Evolutionary conservation across 2,888 invertebrate genomes (phyloP), one percentile per base, ranked within the genome.

Genomic region (Orchesellides sinensis): DNA sequence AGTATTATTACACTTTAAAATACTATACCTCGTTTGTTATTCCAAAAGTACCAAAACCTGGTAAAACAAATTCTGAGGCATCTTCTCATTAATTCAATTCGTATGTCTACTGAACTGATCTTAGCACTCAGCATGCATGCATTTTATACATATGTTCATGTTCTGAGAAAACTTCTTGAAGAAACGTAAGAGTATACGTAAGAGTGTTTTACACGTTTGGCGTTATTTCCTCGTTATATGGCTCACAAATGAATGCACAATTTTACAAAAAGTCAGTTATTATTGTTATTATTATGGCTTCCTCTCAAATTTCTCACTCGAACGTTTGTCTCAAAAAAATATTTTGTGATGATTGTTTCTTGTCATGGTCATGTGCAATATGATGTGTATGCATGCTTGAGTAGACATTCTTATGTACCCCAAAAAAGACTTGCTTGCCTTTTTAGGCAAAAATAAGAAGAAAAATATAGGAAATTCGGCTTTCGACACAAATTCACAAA

Each of bases 301-400:
- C 78, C 70, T 63, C 78, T 78, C 56, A 19, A 78, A 70, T 70
- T 78, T 78, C 78, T 52, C 70, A 68, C 68, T 68, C 59, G 25
- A 52, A 19, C 10, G 52, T 45, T 27, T 72, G 17, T 45, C 3
- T 23, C 49, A 59, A 59, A 72, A 45, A 47, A 21, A 63, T 14
- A 23, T 74, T 63, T 49, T 52, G 47, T 40, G 61, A 59, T 72
- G 63, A 35, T 63, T 65, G 63, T 74, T 52, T 14, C 32, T 54
- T 40, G 19, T 63, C 63, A 25, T 27, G 47, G 25, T 47, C 66
- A 66, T 47, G 25, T 6, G 14, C 25, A 25, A 14, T 56, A 12
- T 47, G 40, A 19, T 23, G 25, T 47, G 47, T 19, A n/a, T 27
- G 10, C 5, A 27, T 35, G 21, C 10, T 32, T 47, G 47, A n/a